Percentiles rank a stretch among this genome's conserved stretches.
Conservation (phyloP, 2,797 vertebrate species). For the Calcarius lapponicus region DNA sequence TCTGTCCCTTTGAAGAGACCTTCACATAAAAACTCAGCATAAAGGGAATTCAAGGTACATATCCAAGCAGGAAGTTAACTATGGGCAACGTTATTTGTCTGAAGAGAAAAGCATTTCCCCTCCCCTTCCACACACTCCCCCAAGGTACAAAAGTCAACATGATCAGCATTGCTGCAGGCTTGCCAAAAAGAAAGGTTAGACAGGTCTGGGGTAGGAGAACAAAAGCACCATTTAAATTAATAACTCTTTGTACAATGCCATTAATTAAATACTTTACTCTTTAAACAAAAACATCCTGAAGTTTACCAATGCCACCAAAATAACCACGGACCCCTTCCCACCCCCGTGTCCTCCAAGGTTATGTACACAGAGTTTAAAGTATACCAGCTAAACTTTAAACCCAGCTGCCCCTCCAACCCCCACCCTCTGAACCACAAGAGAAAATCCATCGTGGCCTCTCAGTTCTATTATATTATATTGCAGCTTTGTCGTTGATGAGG, state of each 20-base stretch:
- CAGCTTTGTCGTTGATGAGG: constrained; percentile 70
- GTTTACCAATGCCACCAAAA: constrained; percentile 43
- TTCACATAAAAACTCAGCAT: constrained; percentile 37
- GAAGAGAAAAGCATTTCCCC: constrained; percentile 54
- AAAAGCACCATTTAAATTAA: constrained; percentile 63
- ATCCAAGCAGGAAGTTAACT: constrained; percentile 58
- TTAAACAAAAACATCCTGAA: constrained; percentile 51
- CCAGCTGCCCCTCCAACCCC: not conserved
- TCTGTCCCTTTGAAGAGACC: constrained; percentile 48
- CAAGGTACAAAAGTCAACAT: constrained; percentile 37
- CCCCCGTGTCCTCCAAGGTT: constrained; percentile 47
- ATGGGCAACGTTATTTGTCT: constrained; percentile 9
- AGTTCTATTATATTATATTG: constrained; percentile 76
- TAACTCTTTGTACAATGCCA: constrained; percentile 56
- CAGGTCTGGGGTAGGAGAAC: constrained; percentile 51
- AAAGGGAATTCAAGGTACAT: constrained; percentile 48
- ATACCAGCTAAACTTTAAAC: constrained; percentile 71
- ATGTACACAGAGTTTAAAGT: constrained; percentile 69
- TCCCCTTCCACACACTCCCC: constrained; percentile 38
- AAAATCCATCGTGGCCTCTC: constrained; percentile 61
- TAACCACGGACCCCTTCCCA: constrained; percentile 22
- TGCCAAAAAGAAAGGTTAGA: constrained; percentile 58
- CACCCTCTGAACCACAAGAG: constrained; percentile 27
- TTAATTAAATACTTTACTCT: constrained; percentile 67
- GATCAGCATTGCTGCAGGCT: constrained; percentile 31